Evolutionary conservation across 53 echinoderm and acorn worm species (phyloP).

Genomic region (Henricia sp.): DNA sequence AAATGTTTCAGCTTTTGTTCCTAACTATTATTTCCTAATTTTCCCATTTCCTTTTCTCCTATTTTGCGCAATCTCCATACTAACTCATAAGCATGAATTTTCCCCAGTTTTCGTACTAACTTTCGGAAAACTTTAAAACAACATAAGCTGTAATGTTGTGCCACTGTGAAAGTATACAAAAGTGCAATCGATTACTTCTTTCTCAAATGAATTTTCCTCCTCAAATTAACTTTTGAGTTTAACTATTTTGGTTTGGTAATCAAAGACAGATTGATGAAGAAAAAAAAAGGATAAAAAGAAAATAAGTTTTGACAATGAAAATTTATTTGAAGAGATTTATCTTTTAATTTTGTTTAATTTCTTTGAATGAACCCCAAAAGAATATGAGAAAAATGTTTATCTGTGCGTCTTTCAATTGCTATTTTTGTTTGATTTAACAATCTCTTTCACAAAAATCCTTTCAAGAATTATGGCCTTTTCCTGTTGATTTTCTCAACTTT

Average conservation of each 20-base stretch:
- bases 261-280: slow-evolving; percentile 32
- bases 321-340: neutral
- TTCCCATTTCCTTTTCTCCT: neutral
- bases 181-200: too few relatives aligned
- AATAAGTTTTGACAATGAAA: too few relatives aligned
- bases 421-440: neutral
- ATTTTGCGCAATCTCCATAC: neutral
- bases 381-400: too few relatives aligned
- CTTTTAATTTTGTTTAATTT: neutral
- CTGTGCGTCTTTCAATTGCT: slow-evolving; percentile 13
- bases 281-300: too few relatives aligned
- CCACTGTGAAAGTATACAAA: neutral
- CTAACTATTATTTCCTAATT: neutral
- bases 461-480: neutral
- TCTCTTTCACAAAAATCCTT: neutral
- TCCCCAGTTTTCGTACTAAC: neutral
- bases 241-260: neutral
- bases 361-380: too few relatives aligned
- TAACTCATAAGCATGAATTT: neutral
- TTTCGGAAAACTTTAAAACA: neutral
- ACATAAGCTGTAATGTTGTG: slow-evolving; percentile 15
- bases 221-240: neutral
- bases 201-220: too few relatives aligned
- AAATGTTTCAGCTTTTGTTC: neutral
- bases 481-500: neutral